phyloP scores from a whole-genome alignment of 2,888 invertebrate genomes.

The Glaucopsyche alexis region DNA sequence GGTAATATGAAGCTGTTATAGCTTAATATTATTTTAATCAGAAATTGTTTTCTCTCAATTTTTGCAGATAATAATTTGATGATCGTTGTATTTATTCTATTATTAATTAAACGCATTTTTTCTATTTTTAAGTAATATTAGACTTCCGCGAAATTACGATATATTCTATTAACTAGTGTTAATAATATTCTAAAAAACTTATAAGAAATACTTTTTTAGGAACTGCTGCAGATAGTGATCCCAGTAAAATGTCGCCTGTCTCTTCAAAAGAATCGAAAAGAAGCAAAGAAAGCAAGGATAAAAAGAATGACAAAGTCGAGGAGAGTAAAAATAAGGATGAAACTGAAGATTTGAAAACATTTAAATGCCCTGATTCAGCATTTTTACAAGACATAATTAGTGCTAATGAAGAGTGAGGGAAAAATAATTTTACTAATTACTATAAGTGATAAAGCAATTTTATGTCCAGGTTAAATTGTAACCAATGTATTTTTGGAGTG shows the following conservation, averaged over 20 bases:
- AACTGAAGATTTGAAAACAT: slow-evolving; percentile 81
- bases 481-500: neutral
- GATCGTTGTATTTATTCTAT: too few species aligned
- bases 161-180: neutral
- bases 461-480: neutral
- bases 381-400: slow-evolving; percentile 86
- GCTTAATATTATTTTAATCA: too few species aligned
- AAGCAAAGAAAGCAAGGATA: slow-evolving; percentile 86
- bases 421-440: neutral
- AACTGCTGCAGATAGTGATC: slow-evolving; percentile 87
- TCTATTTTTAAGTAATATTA: too few species aligned
- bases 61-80: too few species aligned
- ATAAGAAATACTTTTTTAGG: slow-evolving; percentile 44
- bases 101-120: too few species aligned
- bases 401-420: slow-evolving; percentile 85
- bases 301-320: slow-evolving; percentile 71
- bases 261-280: slow-evolving; percentile 89
- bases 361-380: slow-evolving; percentile 84
- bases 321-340: slow-evolving; percentile 81
- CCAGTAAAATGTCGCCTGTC: slow-evolving; percentile 88
- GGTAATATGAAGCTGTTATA: slow-evolving; percentile 57
- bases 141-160: too few species aligned
- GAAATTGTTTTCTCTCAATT: too few species aligned
- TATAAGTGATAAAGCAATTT: too few species aligned
- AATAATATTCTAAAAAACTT: neutral